These are phyloP conservation scores for Hydrotaea cyrtoneurina DNA, from an alignment of 2,888 invertebrate genomes.

Conservation along the genomic window DNA sequence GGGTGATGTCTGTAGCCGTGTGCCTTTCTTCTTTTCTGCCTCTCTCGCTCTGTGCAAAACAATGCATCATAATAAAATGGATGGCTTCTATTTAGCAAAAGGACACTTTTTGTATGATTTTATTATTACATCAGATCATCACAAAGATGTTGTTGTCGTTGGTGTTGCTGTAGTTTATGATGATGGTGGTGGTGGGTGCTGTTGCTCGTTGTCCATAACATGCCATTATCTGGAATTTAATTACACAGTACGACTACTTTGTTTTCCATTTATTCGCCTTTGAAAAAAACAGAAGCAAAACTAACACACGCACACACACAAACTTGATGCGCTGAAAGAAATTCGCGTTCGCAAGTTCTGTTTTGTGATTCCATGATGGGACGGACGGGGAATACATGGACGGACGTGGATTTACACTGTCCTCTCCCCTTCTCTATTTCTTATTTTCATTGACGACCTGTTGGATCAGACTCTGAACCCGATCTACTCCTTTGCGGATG, in stretches of 20 bases:
- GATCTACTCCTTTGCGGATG: too few relatives aligned
- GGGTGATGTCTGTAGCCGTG: conserved; percentile 69
- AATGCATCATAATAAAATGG: conserved; percentile 46
- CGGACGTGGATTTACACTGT: too few relatives aligned
- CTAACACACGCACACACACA: conserved; percentile 25
- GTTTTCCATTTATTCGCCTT: neutral
- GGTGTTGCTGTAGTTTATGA: neutral
- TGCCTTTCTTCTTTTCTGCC: neutral
- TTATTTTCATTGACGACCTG: too few relatives aligned
- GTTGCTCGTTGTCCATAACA: conserved; percentile 57
- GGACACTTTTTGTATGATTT: conserved; percentile 26
- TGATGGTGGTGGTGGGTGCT: neutral
- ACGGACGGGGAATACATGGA: too few relatives aligned
- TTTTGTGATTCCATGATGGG: too few relatives aligned
- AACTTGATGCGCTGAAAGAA: neutral
- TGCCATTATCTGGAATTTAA: conserved; percentile 65
- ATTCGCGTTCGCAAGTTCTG: neutral
- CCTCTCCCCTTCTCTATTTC: too few relatives aligned
- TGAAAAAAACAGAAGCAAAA: conserved; percentile 2
- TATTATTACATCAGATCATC: conserved; percentile 36
- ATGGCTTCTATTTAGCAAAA: conserved; percentile 39
- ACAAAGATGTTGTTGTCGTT: neutral
- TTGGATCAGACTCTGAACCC: too few relatives aligned
- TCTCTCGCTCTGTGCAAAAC: neutral
- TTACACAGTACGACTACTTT: conserved; percentile 52